A percentile compares a stretch with the other conserved stretches of the same genome.
phyloP scores from a whole-genome alignment of 2,113 vertebrate genomes.

The Microtus ochrogaster region DNA sequence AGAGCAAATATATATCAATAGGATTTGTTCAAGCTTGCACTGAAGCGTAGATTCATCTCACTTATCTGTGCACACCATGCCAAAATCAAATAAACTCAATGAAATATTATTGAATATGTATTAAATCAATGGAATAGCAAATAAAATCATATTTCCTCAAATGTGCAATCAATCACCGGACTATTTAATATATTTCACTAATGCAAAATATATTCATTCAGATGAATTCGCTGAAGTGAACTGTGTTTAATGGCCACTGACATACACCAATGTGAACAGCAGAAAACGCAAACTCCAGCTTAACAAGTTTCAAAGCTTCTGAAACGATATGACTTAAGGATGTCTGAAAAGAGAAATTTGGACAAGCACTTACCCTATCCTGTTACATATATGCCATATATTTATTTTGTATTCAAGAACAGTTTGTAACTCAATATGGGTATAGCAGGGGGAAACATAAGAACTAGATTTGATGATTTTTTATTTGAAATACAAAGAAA shows the following conservation, averaged over 20 bases:
- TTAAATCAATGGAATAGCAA: constrained; percentile 39
- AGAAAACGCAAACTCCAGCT: not conserved
- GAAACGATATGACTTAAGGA: not conserved
- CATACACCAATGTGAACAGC: not conserved
- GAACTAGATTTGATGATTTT: not conserved
- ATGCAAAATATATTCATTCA: constrained; percentile 12
- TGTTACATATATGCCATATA: not conserved
- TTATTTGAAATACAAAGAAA: constrained; percentile 7
- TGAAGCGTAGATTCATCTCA: constrained; percentile 13
- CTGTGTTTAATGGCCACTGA: not conserved
- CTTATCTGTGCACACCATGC: constrained; percentile 28
- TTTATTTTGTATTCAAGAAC: not conserved
- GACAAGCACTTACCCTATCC: not conserved
- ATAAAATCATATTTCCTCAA: constrained; percentile 55
- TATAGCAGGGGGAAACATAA: not conserved
- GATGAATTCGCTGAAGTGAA: not conserved
- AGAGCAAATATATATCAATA: constrained; percentile 42
- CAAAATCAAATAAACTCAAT: constrained; percentile 55
- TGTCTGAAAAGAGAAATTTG: constrained; percentile 34
- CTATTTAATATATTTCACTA: not conserved
- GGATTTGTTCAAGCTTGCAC: constrained; percentile 45
- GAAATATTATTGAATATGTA: constrained; percentile 53
- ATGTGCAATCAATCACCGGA: constrained; percentile 7
- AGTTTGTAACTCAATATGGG: not conserved
- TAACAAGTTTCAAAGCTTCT: not conserved